These are phyloP conservation scores for Nansenia antarctica DNA, from an alignment of 2,113 vertebrate genomes.

Conservation along the genomic window DNA sequence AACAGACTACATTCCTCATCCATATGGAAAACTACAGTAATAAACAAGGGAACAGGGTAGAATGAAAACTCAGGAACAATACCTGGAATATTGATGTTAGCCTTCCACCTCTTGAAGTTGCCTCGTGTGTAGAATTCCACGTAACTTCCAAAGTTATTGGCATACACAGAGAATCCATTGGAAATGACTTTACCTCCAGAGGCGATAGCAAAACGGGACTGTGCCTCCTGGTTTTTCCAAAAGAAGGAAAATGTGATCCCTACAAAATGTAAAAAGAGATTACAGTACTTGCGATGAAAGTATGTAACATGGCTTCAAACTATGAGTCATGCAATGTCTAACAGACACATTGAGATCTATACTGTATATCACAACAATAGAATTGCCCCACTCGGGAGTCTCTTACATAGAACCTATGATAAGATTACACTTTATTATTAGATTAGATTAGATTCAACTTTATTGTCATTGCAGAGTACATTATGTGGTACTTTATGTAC, in stretches of 20 bases:
- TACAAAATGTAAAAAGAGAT: constrained; percentile 48
- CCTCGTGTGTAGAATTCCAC: constrained; percentile 88
- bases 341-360: background rate
- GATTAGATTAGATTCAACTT: background rate
- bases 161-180: constrained; percentile 88
- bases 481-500: too few relatives aligned
- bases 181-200: constrained; percentile 89
- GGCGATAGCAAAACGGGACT: constrained; percentile 70
- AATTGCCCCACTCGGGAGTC: background rate
- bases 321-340: background rate
- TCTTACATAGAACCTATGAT: too few relatives aligned
- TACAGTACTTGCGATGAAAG: constrained; percentile 8
- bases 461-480: background rate
- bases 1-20: constrained; percentile 25
- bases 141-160: constrained; percentile 77
- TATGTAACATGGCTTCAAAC: background rate
- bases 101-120: constrained; percentile 85
- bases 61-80: constrained; percentile 9
- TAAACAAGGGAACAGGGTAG: background rate
- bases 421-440: background rate
- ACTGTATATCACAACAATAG: background rate
- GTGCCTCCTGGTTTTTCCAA: constrained; percentile 87
- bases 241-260: constrained; percentile 97
- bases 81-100: constrained; percentile 88
- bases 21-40: background rate